Conservation (phyloP, 2,113 vertebrate genomes). For the Zeus faber region DNA sequence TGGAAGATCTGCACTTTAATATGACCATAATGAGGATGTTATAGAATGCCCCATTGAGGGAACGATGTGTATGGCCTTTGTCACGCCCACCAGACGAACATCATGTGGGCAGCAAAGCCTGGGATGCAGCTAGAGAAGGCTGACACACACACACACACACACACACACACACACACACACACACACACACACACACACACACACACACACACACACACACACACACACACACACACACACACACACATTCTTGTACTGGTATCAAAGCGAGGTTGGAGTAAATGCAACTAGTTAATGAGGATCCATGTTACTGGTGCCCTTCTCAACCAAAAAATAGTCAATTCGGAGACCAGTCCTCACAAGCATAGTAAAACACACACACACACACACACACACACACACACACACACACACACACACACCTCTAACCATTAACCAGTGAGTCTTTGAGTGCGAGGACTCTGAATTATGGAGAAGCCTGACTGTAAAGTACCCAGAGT, state of each 20-base stretch:
- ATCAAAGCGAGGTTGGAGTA: not conserved
- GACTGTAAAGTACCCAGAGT: not conserved
- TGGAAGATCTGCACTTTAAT: slow-evolving; percentile 5
- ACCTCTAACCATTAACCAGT: slow-evolving; percentile 7
- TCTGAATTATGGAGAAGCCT: too few relatives aligned
- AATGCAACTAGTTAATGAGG: not conserved
- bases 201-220: not conserved
- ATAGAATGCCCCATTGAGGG: slow-evolving; percentile 28
- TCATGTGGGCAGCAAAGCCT: too few relatives aligned
- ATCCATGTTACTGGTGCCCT: too few relatives aligned
- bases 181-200: slow-evolving; percentile 22
- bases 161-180: not conserved
- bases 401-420: too few relatives aligned
- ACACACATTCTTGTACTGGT: not conserved
- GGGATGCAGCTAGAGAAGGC: slow-evolving; percentile 37
- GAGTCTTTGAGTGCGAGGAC: not conserved
- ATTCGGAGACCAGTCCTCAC: too few relatives aligned
- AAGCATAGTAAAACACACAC: too few relatives aligned
- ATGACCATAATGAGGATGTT: slow-evolving; percentile 23
- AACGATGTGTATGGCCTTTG: not conserved
- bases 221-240: not conserved
- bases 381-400: too few relatives aligned
- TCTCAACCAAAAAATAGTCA: too few relatives aligned
- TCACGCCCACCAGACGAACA: too few relatives aligned
- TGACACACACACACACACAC: slow-evolving; percentile 15